A percentile compares a stretch with the other conserved stretches of the same genome.
phyloP scores from a whole-genome alignment of 2,888 invertebrate genomes.

The Zonitis immaculata region DNA sequence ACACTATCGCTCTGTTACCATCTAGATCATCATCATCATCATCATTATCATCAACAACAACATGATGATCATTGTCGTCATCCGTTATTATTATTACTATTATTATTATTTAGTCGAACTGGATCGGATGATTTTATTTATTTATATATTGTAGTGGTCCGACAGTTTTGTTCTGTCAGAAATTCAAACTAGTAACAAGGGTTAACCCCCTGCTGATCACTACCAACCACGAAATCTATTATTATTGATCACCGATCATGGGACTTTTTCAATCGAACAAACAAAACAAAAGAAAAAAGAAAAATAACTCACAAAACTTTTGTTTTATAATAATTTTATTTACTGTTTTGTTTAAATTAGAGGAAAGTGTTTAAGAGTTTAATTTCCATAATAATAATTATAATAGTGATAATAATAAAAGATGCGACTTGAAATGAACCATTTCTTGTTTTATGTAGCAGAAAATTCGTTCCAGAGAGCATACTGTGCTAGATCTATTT shows the following conservation, averaged over 20 bases:
- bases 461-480: not conserved
- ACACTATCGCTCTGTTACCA: not conserved
- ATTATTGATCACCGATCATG: constrained; percentile 40
- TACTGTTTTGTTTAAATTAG: too few species aligned
- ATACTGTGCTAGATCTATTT: not conserved
- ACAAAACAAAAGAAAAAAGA: not conserved
- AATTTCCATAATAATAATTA: too few species aligned
- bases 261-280: too few species aligned
- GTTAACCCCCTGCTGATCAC: constrained; percentile 37
- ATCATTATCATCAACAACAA: not conserved
- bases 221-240: constrained; percentile 38
- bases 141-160: too few species aligned
- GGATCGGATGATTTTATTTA: constrained; percentile 24
- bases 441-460: not conserved
- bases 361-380: too few species aligned
- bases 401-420: too few species aligned
- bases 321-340: too few species aligned
- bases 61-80: not conserved
- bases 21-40: not conserved
- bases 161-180: constrained; percentile 34
- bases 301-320: too few species aligned
- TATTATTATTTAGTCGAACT: constrained; percentile 8
- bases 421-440: not conserved
- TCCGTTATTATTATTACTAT: not conserved
- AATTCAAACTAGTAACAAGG: constrained; percentile 33